Percentiles rank a stretch among this genome's conserved stretches.
These are phyloP conservation scores for Mythimna albipuncta DNA, from an alignment of 2,888 invertebrate species.

Conservation along the genomic window DNA sequence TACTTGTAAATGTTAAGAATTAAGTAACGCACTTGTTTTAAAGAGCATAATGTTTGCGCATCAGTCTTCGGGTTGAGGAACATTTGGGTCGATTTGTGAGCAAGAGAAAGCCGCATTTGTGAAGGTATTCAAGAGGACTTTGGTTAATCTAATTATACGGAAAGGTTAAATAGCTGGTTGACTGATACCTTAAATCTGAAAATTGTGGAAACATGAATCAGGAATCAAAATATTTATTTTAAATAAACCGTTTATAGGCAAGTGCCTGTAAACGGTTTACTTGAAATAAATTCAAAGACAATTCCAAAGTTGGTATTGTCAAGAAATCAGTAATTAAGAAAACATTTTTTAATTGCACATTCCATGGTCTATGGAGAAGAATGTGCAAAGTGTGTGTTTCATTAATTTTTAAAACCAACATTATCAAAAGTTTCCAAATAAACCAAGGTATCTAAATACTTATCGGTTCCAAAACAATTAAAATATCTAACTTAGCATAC, in stretches of 20 bases:
- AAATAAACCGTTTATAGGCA: too few relatives aligned
- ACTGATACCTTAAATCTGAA: not conserved
- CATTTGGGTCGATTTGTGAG: conserved; percentile 34
- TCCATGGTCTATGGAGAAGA: too few relatives aligned
- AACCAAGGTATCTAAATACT: not conserved
- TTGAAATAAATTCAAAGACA: too few relatives aligned
- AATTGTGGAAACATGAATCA: not conserved
- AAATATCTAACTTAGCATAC: not conserved
- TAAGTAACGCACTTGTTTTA: conserved; percentile 53
- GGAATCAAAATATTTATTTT: not conserved
- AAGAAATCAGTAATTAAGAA: too few relatives aligned
- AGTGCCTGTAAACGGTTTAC: too few relatives aligned
- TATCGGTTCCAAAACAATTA: not conserved
- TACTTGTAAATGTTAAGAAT: conserved; percentile 52
- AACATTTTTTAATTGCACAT: too few relatives aligned
- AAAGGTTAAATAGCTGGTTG: not conserved
- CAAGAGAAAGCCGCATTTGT: conserved; percentile 10
- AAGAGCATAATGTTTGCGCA: conserved; percentile 49
- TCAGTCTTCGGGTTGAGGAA: conserved; percentile 40
- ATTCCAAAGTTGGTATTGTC: too few relatives aligned
- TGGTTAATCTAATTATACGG: not conserved
- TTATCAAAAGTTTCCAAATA: too few relatives aligned
- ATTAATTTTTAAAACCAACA: too few relatives aligned
- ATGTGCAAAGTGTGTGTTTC: too few relatives aligned
- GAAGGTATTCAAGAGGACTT: not conserved